Percentiles rank a stretch among this genome's conserved stretches.
These are phyloP conservation scores for Microplitis demolitor DNA, from an alignment of 1,140 invertebrate genomes.

Conservation along the genomic window DNA sequence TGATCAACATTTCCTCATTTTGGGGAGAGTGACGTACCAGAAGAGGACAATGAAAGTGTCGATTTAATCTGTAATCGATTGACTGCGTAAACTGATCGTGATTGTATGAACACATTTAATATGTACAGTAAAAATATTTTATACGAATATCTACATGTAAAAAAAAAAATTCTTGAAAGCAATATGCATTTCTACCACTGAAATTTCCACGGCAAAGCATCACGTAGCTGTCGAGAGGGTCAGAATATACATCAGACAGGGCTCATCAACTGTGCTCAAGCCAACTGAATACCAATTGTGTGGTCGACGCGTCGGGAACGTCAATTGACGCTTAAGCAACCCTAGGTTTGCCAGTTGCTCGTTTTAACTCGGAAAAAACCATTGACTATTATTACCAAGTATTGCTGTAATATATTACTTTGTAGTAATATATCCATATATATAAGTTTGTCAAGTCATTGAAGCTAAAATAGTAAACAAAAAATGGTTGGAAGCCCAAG, in stretches of 20 bases:
- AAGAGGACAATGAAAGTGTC: background rate
- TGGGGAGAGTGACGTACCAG: background rate
- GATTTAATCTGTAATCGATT: conserved; percentile 4
- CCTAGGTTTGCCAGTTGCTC: background rate
- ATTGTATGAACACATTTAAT: too few species aligned
- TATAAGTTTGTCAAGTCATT: too few species aligned
- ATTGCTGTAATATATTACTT: background rate
- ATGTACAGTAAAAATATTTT: too few species aligned
- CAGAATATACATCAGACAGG: conserved; percentile 47
- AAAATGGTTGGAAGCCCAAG: too few species aligned
- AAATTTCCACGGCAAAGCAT: conserved; percentile 3
- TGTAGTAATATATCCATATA: too few species aligned
- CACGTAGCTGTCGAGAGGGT: conserved; percentile 18
- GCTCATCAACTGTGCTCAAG: conserved; percentile 51
- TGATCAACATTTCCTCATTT: conserved; percentile 24
- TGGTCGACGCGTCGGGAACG: conserved; percentile 3
- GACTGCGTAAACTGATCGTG: background rate
- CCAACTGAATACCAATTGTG: conserved; percentile 56
- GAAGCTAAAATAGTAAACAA: too few species aligned
- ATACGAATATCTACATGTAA: too few species aligned
- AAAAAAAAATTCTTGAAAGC: background rate
- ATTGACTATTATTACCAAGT: conserved; percentile 6
- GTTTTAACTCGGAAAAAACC: background rate
- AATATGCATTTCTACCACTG: background rate
- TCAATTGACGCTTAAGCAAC: background rate